Base-by-base conservation (phyloP, 2,888 invertebrate genomes). In the Volucella inanis region DNA sequence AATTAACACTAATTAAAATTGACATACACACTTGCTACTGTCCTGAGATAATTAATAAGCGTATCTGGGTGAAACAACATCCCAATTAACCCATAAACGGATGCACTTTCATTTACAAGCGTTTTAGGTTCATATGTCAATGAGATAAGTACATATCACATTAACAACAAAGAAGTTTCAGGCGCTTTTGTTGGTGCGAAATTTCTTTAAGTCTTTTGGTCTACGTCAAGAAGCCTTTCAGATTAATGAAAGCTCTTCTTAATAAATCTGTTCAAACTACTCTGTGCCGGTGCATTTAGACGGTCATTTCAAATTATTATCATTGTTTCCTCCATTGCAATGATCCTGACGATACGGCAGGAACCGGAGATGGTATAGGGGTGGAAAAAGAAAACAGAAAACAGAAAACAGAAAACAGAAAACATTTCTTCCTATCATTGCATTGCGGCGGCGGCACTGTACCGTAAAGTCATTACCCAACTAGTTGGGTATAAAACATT, bases 391-490 rank as follows among this genome's bases (percentile, higher is more conserved):
- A 22, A 10, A 55, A 22, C 18, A 54, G 31, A 54, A 38, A n/a
- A 54, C 8, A 57, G n/a, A 38, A 57, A 14, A 15, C 9, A 57
- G 57, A 39, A 57, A 49, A 41, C 43, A 59, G 49, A 62, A 59
- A 49, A 22, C 39, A 22, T 62, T 77, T 41, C 77, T 70, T 77
- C 68, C 77, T 55, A 67, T 18, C 47, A 4, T 38, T 39, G 39
- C 70, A 59, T 47, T 59, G 64, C 22, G 57, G 64, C 22, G 57
- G 57, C 49, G 57, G 38, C 31, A 68, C 41, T 43, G 52, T 62
- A 70, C 55, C 78, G 78, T 78, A 70, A 78, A 78, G 70, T 78
- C 70, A 78, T 78, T 78, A 78, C 77, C 70, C 77, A 70, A 78
- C 64, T 55, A 64, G 62, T 55, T 54, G 22, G 68, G 62, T 62